Percentiles rank a stretch among this genome's conserved stretches.
phyloP scores from a whole-genome alignment of 2,888 invertebrate species.

The Zele albiditarsus region DNA sequence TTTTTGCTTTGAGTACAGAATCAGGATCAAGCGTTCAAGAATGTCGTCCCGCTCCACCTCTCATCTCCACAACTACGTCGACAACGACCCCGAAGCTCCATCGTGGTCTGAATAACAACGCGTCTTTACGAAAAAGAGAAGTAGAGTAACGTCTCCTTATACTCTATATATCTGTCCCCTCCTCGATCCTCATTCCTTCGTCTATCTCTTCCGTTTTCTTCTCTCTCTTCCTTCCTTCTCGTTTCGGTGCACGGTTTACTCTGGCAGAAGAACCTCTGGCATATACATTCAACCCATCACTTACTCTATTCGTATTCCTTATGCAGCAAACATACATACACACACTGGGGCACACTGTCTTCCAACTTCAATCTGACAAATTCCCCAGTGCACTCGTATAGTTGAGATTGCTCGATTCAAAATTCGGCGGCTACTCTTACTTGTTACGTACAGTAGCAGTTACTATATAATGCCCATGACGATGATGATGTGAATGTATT shows the following conservation, averaged over 20 bases:
- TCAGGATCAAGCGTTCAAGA: constrained; percentile 27
- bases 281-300: constrained; percentile 20
- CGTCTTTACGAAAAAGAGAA: constrained; percentile 42
- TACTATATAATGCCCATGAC: neutral
- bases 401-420: constrained; percentile 56
- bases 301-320: constrained; percentile 57
- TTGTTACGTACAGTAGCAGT: constrained; percentile 40
- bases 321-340: constrained; percentile 41
- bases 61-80: neutral
- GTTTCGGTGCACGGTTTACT: constrained; percentile 29
- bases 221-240: constrained; percentile 44
- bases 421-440: constrained; percentile 51
- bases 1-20: neutral
- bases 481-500: constrained; percentile 5
- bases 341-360: neutral
- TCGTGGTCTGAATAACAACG: constrained; percentile 53
- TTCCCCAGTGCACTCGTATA: constrained; percentile 47
- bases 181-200: constrained; percentile 13
- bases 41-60: neutral
- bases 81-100: constrained; percentile 30
- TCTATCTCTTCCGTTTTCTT: neutral
- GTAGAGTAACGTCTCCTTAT: neutral
- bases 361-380: constrained; percentile 58
- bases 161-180: neutral
- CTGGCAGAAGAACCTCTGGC: constrained; percentile 29